Base-by-base conservation (phyloP, 2,888 invertebrate genomes). In the Tenthredo scrophulariae region DNA sequence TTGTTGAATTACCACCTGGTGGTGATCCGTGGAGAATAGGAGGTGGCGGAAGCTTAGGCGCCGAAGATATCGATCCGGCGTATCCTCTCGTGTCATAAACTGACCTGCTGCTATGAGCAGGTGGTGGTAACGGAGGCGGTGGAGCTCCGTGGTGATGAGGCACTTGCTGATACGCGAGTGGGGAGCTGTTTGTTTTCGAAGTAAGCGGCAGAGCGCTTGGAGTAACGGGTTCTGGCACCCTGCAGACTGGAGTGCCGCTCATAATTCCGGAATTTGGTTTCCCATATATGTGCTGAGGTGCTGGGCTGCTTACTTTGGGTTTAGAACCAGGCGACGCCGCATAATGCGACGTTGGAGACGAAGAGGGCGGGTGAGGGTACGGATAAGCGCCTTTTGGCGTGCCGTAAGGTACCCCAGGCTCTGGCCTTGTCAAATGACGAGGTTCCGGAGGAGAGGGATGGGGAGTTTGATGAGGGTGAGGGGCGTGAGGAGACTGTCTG, bases 231-330 rank as follows among this genome's bases (percentile, higher is more conserved):
- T 94, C 94, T 87, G 93, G 93, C 58, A 94, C 92, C 33, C 94
- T 93, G 87, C 94, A 94, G 3, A 95, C 94, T 29, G 95, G 95
- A 54, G 95, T 95, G 7, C 95, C 95, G 65, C 95, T 93, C 87
- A 94, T 94, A 84, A 95, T 95, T 22, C 95, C 95, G 65, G 95
- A 94, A 58, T 94, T 94, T 5, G 94, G 94, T 87, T 96, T 97
- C 77, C 96, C 96, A 91, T 97, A 97, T 86, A 97, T 96, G 91
- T 96, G 96, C 83, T 96, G 96, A 74, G 97, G 97, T 85, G 97
- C 97, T 0, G 97, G 97, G 91, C 96, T 96, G 89, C 96, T 97
- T 74, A 97, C 97, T 93, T 96, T 96, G 26, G 95, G 95, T 89
- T 95, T 96, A 70, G 94, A 94, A 83, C 94, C 85, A 94, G 93